phyloP scores from a whole-genome alignment of 1,140 invertebrate genomes.

The Diorhabda elongata region DNA sequence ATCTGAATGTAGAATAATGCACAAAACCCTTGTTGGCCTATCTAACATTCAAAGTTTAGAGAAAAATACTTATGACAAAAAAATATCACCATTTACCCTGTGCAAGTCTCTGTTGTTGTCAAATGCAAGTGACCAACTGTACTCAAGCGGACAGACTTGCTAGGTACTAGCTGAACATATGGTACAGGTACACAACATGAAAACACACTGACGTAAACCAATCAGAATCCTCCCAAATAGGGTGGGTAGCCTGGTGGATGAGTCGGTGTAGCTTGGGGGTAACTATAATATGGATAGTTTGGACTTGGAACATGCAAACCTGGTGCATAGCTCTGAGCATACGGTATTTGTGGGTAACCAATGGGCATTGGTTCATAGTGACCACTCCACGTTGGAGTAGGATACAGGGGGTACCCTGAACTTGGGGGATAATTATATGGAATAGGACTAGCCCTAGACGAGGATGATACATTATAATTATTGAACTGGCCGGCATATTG shows the following conservation, averaged over 20 bases:
- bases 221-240: conserved; percentile 56
- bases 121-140: conserved; percentile 48
- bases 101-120: conserved; percentile 49
- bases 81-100: conserved; percentile 51
- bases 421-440: conserved; percentile 44
- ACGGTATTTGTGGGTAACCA: conserved; percentile 44
- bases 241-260: conserved; percentile 51
- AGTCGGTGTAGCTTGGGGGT: conserved; percentile 47
- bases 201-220: conserved; percentile 47
- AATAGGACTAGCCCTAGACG: conserved; percentile 41
- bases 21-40: conserved; percentile 46
- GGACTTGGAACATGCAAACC: conserved; percentile 54
- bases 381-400: conserved; percentile 45
- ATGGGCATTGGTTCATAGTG: conserved; percentile 45
- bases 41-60: conserved; percentile 50
- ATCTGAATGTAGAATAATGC: conserved; percentile 48
- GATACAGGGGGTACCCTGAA: conserved; percentile 44
- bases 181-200: conserved; percentile 50
- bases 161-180: conserved; percentile 50
- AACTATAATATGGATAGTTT: conserved; percentile 53
- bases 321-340: conserved; percentile 46
- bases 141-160: conserved; percentile 49
- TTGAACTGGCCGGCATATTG: conserved; percentile 42
- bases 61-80: conserved; percentile 50
- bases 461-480: conserved; percentile 36